A percentile compares a stretch with the other conserved stretches of the same genome.
These are phyloP conservation scores for Drepanosiphum platanoidis DNA, from an alignment of 2,888 invertebrate species.

Conservation along the genomic window DNA sequence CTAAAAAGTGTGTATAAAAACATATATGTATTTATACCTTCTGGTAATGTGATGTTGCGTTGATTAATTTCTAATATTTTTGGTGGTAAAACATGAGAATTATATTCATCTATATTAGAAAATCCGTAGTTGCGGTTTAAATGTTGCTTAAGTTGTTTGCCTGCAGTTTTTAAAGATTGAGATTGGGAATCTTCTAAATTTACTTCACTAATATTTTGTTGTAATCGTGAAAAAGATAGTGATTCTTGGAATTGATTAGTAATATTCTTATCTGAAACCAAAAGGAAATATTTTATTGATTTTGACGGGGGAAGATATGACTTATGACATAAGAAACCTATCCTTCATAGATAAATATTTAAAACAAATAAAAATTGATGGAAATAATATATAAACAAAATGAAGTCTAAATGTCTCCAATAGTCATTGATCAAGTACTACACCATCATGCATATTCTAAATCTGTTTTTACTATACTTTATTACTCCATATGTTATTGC, in stretches of 20 bases:
- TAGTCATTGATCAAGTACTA: background rate
- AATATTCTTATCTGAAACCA: conserved; percentile 42
- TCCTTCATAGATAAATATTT: conserved; percentile 52
- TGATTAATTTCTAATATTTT: conserved; percentile 4
- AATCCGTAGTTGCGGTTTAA: conserved; percentile 33
- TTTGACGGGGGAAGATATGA: conserved; percentile 15
- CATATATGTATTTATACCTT: background rate
- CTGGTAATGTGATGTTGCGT: background rate
- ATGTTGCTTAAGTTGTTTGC: conserved; percentile 46
- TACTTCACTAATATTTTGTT: conserved; percentile 40
- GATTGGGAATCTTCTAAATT: conserved; percentile 36
- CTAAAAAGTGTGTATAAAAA: conserved; percentile 4
- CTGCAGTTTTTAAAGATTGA: conserved; percentile 34
- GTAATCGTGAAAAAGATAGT: background rate
- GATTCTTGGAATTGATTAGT: conserved; percentile 48
- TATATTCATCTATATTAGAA: conserved; percentile 54
- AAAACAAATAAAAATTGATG: conserved; percentile 36
- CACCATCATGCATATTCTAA: conserved; percentile 49
- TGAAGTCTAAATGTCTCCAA: background rate
- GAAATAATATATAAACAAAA: conserved; percentile 38
- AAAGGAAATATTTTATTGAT: conserved; percentile 2
- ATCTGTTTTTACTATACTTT: conserved; percentile 15
- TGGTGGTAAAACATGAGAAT: conserved; percentile 49
- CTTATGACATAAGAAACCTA: conserved; percentile 51
- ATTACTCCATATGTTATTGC: background rate